Evolutionary conservation across 2,113 vertebrate species (phyloP).

Genomic region (Strix uralensis): DNA sequence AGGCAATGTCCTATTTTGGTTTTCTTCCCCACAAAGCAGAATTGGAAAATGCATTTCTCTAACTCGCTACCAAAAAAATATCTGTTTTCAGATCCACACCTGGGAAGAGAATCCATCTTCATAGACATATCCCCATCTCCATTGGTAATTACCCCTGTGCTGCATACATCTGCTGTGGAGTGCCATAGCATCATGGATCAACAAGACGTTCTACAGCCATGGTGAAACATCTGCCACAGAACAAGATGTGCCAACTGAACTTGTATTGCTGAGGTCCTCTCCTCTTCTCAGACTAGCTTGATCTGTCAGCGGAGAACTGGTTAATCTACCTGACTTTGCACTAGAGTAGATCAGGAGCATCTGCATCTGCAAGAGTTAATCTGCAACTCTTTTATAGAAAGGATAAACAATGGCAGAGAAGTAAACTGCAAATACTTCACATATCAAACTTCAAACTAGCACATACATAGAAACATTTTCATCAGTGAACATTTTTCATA

Average conservation of each 20-base stretch:
- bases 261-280: not conserved
- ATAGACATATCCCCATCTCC: not conserved
- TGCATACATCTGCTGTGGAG: not conserved
- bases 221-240: not conserved
- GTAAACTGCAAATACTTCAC: not conserved
- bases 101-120: not conserved
- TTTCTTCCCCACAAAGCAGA: not conserved
- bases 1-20: not conserved
- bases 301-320: not conserved
- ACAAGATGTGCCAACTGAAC: not conserved
- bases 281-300: not conserved
- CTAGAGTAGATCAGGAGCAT: not conserved
- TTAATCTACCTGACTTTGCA: not conserved
- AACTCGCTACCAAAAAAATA: not conserved
- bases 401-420: not conserved
- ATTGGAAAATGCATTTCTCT: not conserved
- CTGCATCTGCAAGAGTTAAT: accelerated
- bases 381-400: not conserved
- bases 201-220: not conserved
- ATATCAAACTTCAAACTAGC: not conserved
- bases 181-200: not conserved
- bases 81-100: not conserved
- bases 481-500: not conserved
- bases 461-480: not conserved
- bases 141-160: not conserved